Conservation (phyloP, 2,888 invertebrate genomes). For the Leucania comma region DNA sequence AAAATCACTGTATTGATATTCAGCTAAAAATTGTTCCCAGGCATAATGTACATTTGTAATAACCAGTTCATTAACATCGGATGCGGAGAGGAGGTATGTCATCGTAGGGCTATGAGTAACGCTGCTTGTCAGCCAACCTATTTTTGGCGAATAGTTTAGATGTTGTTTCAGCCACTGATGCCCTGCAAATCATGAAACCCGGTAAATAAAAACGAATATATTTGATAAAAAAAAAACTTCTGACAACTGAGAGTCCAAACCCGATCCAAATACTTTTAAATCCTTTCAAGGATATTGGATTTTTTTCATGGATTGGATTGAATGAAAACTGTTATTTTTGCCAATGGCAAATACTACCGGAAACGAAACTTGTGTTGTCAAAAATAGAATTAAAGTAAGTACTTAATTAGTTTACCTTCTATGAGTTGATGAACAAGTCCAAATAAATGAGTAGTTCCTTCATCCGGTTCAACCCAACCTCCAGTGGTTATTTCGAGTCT, state of each 20-base stretch:
- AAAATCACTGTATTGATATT: conserved; percentile 96
- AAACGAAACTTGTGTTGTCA: neutral
- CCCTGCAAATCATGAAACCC: conserved; percentile 88
- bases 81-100: conserved; percentile 95
- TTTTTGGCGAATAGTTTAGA: conserved; percentile 94
- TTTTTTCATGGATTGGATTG: too few relatives aligned
- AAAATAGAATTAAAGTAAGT: neutral
- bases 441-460: conserved; percentile 96
- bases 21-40: conserved; percentile 98
- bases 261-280: too few relatives aligned
- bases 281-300: too few relatives aligned
- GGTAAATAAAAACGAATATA: too few relatives aligned
- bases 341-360: neutral
- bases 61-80: conserved; percentile 95
- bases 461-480: conserved; percentile 98
- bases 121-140: conserved; percentile 98
- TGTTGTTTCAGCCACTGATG: conserved; percentile 97
- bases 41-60: conserved; percentile 98
- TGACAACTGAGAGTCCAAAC: too few relatives aligned
- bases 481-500: conserved; percentile 97
- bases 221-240: too few relatives aligned
- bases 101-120: conserved; percentile 98
- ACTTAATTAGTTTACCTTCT: conserved; percentile 92
- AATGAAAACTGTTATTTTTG: too few relatives aligned
- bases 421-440: conserved; percentile 97